Evolutionary conservation across 2,797 vertebrate genomes (phyloP), one percentile per base, ranked within the genome.

Genomic region (Gymnoscopelus braueri): DNA sequence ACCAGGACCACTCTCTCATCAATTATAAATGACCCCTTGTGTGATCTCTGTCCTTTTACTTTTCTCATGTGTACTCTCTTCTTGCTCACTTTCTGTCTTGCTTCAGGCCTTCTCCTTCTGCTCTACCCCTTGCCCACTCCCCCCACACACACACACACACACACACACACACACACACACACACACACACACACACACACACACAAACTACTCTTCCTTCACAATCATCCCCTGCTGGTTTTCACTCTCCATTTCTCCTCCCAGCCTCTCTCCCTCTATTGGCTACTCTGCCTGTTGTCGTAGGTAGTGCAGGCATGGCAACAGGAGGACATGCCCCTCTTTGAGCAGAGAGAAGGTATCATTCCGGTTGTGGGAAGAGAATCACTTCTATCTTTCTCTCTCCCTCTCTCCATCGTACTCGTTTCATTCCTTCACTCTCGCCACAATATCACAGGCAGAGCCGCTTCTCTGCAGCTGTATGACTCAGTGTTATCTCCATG

Each of bases 21-120:
- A 93, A 92, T 93, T 91, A 91, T 90, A 83, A 87, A 91, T 88
- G 65, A 82, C 79, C 83, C 80, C 71, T 78, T 78, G 66, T 85
- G 81, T 84, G 84, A 84, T 44, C 19, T 24, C 60, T 50, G 15
- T 13, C 14, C 9, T 52, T 19, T 23, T 15, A 9, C 14, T 8
- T 35, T 4, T 8, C 29, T 4, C 48, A 51, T 51, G 50, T 51
- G 50, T 55, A 6, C 10, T 56, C 63, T 65, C n/a, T 53, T 53
- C 10, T 32, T 35, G n/a, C 26, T 64, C 63, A 57, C 50, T 24
- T 26, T 32, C 23, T 63, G 19, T 55, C 53, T 44, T 44, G 39
- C 39, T 44, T 44, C 39, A 44, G 8, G 39, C 5, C 9, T 44
- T 44, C 9, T 8, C 39, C 39, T 2, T 44, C 39, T 51, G 50